phyloP scores from a whole-genome alignment of 1,140 invertebrate species.

The Yoshiicerus persimilis region DNA sequence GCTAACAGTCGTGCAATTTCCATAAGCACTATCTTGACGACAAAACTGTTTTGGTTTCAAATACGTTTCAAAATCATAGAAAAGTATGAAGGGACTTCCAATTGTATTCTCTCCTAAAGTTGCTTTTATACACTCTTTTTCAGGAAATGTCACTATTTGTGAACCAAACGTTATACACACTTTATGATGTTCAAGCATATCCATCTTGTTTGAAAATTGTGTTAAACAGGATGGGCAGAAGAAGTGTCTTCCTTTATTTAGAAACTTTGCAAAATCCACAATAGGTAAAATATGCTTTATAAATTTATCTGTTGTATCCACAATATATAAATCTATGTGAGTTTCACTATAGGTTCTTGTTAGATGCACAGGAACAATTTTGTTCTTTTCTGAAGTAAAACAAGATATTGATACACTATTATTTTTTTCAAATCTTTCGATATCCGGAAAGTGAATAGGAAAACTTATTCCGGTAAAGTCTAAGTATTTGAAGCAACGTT shows the following conservation, averaged over 20 bases:
- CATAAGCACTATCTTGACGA: neutral
- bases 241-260: no score
- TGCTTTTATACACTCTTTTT: neutral
- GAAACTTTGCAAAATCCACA: neutral
- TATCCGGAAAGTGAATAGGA: neutral
- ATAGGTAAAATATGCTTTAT: neutral
- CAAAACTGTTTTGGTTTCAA: neutral
- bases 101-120: neutral
- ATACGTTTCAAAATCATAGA: neutral
- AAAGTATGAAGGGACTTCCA: neutral
- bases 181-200: neutral
- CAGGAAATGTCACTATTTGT: neutral
- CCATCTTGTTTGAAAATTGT: neutral
- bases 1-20: neutral
- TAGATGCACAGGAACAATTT: neutral
- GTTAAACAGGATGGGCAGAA: neutral
- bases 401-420: neutral
- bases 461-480: neutral
- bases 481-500: neutral
- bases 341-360: neutral
- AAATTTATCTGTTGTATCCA: neutral
- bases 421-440: neutral
- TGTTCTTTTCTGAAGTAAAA: neutral
- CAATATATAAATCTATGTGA: neutral
- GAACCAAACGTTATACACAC: neutral